Evolutionary conservation across 2,797 vertebrate species (phyloP).

Genomic region (Argya squamiceps): DNA sequence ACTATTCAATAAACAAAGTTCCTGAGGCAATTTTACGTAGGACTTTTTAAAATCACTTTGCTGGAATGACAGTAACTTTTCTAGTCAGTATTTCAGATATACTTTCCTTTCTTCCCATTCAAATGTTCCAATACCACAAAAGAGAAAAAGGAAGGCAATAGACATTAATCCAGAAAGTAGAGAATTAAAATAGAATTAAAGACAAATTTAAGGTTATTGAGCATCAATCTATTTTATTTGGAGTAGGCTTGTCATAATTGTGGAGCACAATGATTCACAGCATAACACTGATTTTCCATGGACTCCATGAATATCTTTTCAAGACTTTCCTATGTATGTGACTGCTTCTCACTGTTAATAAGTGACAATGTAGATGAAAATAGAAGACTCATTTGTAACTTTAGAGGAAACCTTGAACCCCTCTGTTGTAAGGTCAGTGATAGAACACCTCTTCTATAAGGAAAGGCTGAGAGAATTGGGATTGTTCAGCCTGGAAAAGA

Average conservation of each 20-base stretch:
- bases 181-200: background rate
- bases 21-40: background rate
- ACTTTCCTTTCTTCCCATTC: background rate
- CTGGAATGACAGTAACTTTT: background rate
- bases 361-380: background rate
- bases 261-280: background rate
- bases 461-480: background rate
- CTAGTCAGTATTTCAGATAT: constrained; percentile 8
- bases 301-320: background rate
- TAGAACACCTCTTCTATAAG: background rate
- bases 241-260: background rate
- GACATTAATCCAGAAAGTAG: background rate
- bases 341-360: background rate
- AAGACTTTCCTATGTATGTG: background rate
- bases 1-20: constrained; percentile 48
- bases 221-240: background rate
- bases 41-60: background rate
- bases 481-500: background rate
- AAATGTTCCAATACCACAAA: constrained; percentile 2
- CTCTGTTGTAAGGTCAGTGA: background rate
- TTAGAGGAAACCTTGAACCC: background rate
- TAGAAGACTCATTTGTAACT: background rate
- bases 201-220: background rate
- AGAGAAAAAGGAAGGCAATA: background rate
- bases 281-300: background rate